These are phyloP conservation scores for Darevskia nairensis DNA, from an alignment of 2,797 vertebrate species.

Conservation along the genomic window DNA sequence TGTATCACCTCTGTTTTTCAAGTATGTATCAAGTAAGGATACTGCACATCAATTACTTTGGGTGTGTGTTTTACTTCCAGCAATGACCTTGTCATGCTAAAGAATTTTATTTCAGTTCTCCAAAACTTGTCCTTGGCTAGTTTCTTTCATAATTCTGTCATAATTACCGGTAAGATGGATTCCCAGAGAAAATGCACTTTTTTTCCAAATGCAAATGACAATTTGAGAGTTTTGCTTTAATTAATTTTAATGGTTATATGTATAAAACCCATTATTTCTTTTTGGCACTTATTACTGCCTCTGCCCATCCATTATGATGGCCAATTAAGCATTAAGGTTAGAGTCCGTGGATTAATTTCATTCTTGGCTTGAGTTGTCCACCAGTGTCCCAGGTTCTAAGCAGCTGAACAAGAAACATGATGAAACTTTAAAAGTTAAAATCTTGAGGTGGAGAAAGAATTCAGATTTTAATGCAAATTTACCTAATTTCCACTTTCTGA, in stretches of 20 bases:
- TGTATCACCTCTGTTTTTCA: constrained; percentile 37
- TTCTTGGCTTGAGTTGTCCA: constrained; percentile 41
- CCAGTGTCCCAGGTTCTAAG: constrained; percentile 39
- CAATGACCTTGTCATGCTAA: constrained; percentile 31
- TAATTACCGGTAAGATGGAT: constrained; percentile 17
- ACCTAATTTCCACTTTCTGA: no score
- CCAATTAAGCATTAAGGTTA: constrained; percentile 43
- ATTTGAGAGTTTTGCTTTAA: constrained; percentile 15
- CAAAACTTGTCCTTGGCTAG: constrained; percentile 29
- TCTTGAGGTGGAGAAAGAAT: no score
- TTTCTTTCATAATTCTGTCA: constrained; percentile 32
- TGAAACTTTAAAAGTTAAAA: constrained; percentile 25
- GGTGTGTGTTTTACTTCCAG: constrained; percentile 29
- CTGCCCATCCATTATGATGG: constrained; percentile 44
- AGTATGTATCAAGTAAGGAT: constrained; percentile 20
- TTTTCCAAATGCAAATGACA: constrained; percentile 51
- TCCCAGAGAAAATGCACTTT: constrained; percentile 42
- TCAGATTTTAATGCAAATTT: no score
- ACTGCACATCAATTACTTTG: constrained; percentile 36
- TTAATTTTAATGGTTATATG: constrained; percentile 20
- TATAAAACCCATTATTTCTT: constrained; percentile 31
- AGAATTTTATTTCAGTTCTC: constrained; percentile 8
- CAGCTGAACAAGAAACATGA: constrained; percentile 52
- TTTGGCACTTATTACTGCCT: constrained; percentile 51
- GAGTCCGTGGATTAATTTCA: constrained; percentile 56